Evolutionary conservation across 2,888 invertebrate species (phyloP).

Genomic region (Tetragonisca angustula): DNA sequence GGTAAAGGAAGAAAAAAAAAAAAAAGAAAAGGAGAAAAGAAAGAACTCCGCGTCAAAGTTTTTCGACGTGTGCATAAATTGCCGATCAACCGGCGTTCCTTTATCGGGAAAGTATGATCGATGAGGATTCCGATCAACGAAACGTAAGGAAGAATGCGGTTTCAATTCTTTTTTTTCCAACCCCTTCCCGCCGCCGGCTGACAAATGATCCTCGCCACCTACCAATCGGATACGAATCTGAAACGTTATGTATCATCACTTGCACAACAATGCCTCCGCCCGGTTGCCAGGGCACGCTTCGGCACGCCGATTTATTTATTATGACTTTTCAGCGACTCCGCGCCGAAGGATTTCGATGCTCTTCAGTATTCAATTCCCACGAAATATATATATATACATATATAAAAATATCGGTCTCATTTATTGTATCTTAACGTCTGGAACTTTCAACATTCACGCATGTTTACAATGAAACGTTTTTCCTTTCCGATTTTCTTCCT

Average conservation of each 20-base stretch:
- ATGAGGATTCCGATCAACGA: constrained; percentile 62
- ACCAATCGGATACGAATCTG: constrained; percentile 62
- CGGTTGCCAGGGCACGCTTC: constrained; percentile 47
- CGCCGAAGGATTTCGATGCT: constrained; percentile 7
- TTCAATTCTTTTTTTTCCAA: constrained; percentile 60
- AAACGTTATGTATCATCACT: constrained; percentile 70
- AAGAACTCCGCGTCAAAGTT: constrained; percentile 43
- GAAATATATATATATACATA: no score
- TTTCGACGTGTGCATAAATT: constrained; percentile 53
- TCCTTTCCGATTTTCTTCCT: neutral
- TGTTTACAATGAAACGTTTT: neutral
- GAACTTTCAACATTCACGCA: neutral
- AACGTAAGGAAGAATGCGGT: constrained; percentile 69
- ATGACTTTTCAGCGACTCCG: constrained; percentile 19
- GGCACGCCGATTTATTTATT: constrained; percentile 67
- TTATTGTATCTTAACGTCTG: neutral
- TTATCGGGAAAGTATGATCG: constrained; percentile 67
- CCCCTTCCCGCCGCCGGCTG: constrained; percentile 26
- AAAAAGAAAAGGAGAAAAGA: no score
- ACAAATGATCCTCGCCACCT: constrained; percentile 68
- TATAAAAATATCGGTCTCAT: no score
- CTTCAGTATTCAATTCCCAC: constrained; percentile 6
- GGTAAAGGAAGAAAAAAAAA: neutral
- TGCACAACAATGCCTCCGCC: constrained; percentile 52
- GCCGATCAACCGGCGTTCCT: constrained; percentile 58